Evolutionary conservation across 2,797 vertebrate genomes (phyloP), one percentile per base, ranked within the genome.

Genomic region (Triplophysa bombifrons): DNA sequence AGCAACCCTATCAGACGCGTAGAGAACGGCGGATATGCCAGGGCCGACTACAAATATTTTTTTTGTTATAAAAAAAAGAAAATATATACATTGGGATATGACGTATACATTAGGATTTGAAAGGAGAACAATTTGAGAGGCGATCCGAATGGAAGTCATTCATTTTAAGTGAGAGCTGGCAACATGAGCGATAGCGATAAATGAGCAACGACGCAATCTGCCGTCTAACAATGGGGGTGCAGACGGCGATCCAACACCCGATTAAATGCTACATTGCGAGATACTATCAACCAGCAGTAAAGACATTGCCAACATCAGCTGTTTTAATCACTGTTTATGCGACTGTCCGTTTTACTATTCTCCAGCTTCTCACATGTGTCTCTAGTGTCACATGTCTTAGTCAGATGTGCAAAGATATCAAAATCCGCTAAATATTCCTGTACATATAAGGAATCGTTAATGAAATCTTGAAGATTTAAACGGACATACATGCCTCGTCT

Each of bases 1-100:
- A 81, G 76, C 79, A 70, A 70, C 48, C 72, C 80, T 78, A 72
- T 72, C 82, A 82, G 53, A 56, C 55, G 34, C 1, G 11, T 16
- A 70, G 69, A 55, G 66, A 72, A 78, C 50, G 2, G 48, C 38
- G 19, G 11, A 72, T 79, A 60, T 79, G 44, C 67, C 48, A 7
- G 34, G 34, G 34, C 10, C 11, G 44, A 13, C 44, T 30, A 30
- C 30, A 30, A 30, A 30, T 30, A 30, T 30, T 4, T 30, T 30
- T 30, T 30, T 5, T 3, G 3, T 27, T 27, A 27, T 27, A 4
- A 30, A 30, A 30, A 48, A 48, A n/a, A 34, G 8, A 3, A 34
- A 63, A 63, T 63, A n/a, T 34, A 27, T 38, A 64, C 61, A 34
- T 64, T 19, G 27, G 12, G 60, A 65, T 34, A 30, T 64, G 30